Evolutionary conservation across 2,797 vertebrate species (phyloP).

Genomic region (Gila robusta): DNA sequence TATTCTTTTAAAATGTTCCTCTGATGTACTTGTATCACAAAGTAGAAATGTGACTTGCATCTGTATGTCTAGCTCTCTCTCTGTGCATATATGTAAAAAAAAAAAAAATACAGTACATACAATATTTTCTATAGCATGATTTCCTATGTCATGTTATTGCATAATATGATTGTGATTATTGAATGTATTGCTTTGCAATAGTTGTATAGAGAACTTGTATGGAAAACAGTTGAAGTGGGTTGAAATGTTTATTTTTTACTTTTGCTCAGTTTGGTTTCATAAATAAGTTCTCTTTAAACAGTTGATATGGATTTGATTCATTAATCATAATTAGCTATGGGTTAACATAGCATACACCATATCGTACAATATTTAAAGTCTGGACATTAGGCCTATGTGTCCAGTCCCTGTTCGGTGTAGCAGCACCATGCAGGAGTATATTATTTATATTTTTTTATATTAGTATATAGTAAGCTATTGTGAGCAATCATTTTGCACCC

Average conservation of each 20-base stretch:
- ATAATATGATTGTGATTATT: too few relatives aligned
- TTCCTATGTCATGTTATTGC: too few relatives aligned
- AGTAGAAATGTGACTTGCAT: background rate
- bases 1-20: background rate
- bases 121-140: background rate
- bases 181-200: background rate
- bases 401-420: background rate
- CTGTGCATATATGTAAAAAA: background rate
- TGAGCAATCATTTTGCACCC: background rate
- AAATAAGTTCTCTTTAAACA: background rate
- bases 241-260: background rate
- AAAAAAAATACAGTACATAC: background rate
- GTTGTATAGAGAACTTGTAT: too few relatives aligned
- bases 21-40: background rate
- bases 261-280: background rate
- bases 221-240: background rate
- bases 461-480: too few relatives aligned
- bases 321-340: background rate
- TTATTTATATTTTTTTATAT: background rate
- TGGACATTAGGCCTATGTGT: background rate
- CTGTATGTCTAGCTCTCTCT: background rate
- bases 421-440: background rate
- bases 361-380: background rate
- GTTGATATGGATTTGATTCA: background rate
- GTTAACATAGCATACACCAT: background rate